These are phyloP conservation scores for Hemicrepidius hirtus DNA, from an alignment of 2,888 invertebrate genomes.

Conservation along the genomic window DNA sequence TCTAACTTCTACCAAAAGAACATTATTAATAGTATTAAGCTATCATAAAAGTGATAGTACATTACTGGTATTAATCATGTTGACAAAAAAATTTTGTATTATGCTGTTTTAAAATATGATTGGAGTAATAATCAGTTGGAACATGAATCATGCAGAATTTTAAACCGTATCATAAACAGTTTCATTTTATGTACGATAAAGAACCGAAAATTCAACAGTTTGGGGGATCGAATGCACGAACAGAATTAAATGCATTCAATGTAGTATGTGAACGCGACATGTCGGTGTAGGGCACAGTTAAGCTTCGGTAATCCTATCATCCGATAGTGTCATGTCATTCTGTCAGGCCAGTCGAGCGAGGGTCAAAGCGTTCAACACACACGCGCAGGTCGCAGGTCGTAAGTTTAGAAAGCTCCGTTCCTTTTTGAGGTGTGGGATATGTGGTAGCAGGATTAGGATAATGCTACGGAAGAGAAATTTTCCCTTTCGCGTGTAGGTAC, in stretches of 20 bases:
- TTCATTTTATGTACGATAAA: not conserved
- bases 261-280: constrained; percentile 65
- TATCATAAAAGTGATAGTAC: too few species aligned
- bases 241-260: constrained; percentile 43
- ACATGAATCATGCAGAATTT: too few species aligned
- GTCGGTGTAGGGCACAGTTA: constrained; percentile 69
- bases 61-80: too few species aligned
- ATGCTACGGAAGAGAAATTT: constrained; percentile 20
- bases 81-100: too few species aligned
- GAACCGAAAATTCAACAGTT: constrained; percentile 25
- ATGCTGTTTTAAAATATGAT: too few species aligned
- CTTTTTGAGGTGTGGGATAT: constrained; percentile 26
- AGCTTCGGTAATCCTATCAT: constrained; percentile 71
- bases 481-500: not conserved
- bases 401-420: constrained; percentile 46
- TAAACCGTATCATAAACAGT: not conserved
- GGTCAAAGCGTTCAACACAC: constrained; percentile 60
- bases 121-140: too few species aligned
- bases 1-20: too few species aligned
- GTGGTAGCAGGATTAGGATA: constrained; percentile 36
- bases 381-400: constrained; percentile 58
- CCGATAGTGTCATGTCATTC: constrained; percentile 72
- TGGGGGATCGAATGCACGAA: constrained; percentile 38
- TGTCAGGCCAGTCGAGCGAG: constrained; percentile 68
- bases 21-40: too few species aligned